Conservation (phyloP, 2,888 invertebrate species). For the Pammene fasciana region DNA sequence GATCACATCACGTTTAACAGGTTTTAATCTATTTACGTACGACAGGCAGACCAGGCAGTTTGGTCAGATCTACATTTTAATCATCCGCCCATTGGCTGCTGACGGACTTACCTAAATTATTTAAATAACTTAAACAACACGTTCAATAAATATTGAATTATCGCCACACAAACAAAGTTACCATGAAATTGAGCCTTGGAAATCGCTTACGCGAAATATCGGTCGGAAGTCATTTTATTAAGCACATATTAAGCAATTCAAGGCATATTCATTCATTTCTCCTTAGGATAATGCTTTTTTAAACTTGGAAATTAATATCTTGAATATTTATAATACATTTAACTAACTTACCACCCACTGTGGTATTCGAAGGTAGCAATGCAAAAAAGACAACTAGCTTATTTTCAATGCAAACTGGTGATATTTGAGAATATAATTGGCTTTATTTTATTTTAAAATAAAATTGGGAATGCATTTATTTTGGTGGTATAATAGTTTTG, state of each 20-base stretch:
- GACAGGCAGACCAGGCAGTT: background rate
- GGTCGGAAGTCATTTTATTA: slow-evolving; percentile 19
- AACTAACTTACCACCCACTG: no score
- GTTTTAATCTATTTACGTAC: background rate
- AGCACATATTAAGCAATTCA: slow-evolving; percentile 16
- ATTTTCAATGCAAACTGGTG: no score
- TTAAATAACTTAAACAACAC: slow-evolving; percentile 12
- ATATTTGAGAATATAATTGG: slow-evolving; percentile 10
- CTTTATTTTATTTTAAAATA: no score
- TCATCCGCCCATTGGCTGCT: slow-evolving; percentile 1
- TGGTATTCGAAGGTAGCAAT: background rate
- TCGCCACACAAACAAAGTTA: slow-evolving; percentile 12
- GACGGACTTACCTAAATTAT: background rate
- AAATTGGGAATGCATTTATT: no score
- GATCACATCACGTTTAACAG: background rate
- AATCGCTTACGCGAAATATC: slow-evolving; percentile 24
- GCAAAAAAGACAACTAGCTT: background rate
- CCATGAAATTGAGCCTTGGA: slow-evolving; percentile 28
- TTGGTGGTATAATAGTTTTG: no score
- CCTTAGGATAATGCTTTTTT: background rate
- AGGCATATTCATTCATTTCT: background rate
- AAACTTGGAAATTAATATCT: background rate
- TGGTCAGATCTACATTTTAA: background rate
- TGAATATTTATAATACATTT: no score
- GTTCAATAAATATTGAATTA: slow-evolving; percentile 37